Percentiles rank a stretch among this genome's conserved stretches.
Evolutionary conservation across 2,888 invertebrate species (phyloP).

Genomic region (Ennomos quercinarius): DNA sequence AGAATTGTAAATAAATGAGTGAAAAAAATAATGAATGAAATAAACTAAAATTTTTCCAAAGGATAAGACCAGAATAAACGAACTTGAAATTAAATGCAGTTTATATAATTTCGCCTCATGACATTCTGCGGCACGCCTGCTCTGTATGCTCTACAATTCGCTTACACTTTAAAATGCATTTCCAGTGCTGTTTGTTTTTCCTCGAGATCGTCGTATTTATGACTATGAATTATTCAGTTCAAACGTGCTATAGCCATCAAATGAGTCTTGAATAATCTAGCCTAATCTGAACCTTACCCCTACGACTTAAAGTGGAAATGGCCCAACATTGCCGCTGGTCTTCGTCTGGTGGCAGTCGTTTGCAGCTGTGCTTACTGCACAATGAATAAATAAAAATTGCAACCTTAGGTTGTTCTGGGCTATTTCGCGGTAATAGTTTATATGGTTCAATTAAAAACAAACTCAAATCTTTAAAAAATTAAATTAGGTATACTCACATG

Average conservation of each 20-base stretch:
- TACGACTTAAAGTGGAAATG: neutral
- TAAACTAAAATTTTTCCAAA: too few relatives aligned
- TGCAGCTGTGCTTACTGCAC: conserved; percentile 2
- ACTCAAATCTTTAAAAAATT: too few relatives aligned
- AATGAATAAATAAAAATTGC: conserved; percentile 21
- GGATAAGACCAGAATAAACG: too few relatives aligned
- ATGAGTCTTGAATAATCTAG: neutral
- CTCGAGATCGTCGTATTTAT: conserved; percentile 14
- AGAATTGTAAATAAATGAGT: too few relatives aligned
- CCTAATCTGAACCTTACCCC: conserved; percentile 1
- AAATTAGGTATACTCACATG: too few relatives aligned
- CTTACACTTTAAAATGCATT: conserved; percentile 1
- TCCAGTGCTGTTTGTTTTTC: conserved; percentile 6
- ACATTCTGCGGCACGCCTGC: conserved; percentile 17
- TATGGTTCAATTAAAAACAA: conserved; percentile 3
- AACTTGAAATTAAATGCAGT: neutral
- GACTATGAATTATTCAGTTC: conserved; percentile 25
- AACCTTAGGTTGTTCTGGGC: conserved; percentile 2
- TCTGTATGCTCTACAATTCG: conserved; percentile 3
- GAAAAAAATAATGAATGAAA: too few relatives aligned
- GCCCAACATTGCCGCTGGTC: neutral
- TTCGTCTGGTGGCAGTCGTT: neutral
- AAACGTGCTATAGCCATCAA: conserved; percentile 7
- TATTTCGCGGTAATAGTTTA: conserved; percentile 12
- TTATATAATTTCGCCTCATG: conserved; percentile 2